Conservation (phyloP, 2,113 vertebrate species). For the Grammomys surdaster region DNA sequence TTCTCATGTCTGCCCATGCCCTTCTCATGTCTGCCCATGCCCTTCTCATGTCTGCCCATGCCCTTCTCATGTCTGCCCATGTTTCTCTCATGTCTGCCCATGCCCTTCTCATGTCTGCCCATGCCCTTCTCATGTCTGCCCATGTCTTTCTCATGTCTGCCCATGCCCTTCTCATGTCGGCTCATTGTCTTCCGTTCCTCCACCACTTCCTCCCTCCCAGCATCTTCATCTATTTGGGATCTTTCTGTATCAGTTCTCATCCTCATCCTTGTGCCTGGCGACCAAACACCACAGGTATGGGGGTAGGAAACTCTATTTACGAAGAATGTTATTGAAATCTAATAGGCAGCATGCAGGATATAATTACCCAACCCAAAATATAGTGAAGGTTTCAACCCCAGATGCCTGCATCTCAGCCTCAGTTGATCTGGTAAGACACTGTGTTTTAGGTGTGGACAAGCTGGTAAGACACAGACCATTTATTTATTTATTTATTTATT, state of each 20-base stretch:
- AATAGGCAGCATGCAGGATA: background rate
- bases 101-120: too few relatives aligned
- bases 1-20: too few relatives aligned
- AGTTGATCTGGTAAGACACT: background rate
- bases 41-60: too few relatives aligned
- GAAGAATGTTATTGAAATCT: constrained; percentile 1
- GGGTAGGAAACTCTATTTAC: background rate
- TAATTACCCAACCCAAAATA: background rate
- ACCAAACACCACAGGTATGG: background rate
- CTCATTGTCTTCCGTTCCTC: too few relatives aligned
- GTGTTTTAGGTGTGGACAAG: background rate
- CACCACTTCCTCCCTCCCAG: background rate
- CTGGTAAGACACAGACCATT: background rate
- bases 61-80: too few relatives aligned
- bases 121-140: too few relatives aligned
- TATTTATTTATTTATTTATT: background rate
- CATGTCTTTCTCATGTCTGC: too few relatives aligned
- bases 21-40: too few relatives aligned
- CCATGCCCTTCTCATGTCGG: too few relatives aligned
- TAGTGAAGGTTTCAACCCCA: background rate
- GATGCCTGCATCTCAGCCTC: background rate
- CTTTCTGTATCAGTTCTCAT: background rate
- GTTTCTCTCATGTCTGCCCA: too few relatives aligned
- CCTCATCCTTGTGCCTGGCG: background rate
- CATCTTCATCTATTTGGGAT: background rate